Percentiles rank a stretch among this genome's conserved stretches.
phyloP scores from a whole-genome alignment of 2,113 vertebrate species.

The human region GRCh38 chrX:6600501-6601000 shows the following conservation, averaged over 20 bases:
- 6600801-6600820: accelerated
- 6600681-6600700: background rate
- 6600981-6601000: background rate
- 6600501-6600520: accelerated
- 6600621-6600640: background rate
- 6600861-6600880: background rate
- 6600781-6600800: accelerated
- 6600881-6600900: no score
- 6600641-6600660: accelerated
- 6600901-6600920: no score
- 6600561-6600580: background rate
- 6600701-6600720: background rate
- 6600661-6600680: background rate
- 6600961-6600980: background rate
- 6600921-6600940: background rate
- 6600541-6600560: no score
- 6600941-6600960: accelerated
- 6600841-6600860: background rate
- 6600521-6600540: accelerated
- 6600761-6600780: background rate
- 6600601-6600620: background rate
- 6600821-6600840: accelerated
- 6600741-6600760: background rate
- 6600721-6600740: background rate
- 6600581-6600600: background rate